phyloP scores from a whole-genome alignment of 1,140 invertebrate genomes.

The Neuroterus valhalla region DNA sequence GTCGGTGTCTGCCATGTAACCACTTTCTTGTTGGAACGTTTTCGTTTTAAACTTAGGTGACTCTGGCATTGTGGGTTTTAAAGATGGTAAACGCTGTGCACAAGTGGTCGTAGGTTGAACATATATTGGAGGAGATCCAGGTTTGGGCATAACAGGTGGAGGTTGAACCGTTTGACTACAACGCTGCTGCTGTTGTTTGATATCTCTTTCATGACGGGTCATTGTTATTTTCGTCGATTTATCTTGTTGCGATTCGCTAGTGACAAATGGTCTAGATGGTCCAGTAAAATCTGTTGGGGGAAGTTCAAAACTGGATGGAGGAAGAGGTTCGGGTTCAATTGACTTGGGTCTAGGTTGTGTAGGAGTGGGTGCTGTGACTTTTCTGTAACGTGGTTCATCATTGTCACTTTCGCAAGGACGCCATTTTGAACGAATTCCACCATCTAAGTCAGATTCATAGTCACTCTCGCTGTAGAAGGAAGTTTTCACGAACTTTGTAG shows the following conservation, averaged over 20 bases:
- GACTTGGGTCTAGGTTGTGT: constrained; percentile 73
- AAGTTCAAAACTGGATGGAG: constrained; percentile 78
- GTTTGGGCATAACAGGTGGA: constrained; percentile 67
- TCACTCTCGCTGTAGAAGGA: constrained; percentile 79
- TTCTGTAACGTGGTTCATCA: constrained; percentile 78
- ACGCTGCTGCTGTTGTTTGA: constrained; percentile 63
- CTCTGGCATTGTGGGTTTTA: constrained; percentile 72
- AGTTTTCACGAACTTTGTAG: constrained; percentile 79
- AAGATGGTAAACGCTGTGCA: constrained; percentile 39
- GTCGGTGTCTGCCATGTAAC: constrained; percentile 85
- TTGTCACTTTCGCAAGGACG: constrained; percentile 81
- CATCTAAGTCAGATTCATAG: constrained; percentile 83
- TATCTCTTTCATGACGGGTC: constrained; percentile 60
- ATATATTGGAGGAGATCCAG: constrained; percentile 76
- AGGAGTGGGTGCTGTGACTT: constrained; percentile 75
- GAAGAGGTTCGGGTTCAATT: constrained; percentile 76
- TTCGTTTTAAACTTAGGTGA: constrained; percentile 77
- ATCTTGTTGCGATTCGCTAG: constrained; percentile 57
- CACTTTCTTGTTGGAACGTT: constrained; percentile 77
- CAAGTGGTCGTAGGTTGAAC: constrained; percentile 65
- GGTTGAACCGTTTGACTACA: constrained; percentile 53
- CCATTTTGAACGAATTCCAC: constrained; percentile 75
- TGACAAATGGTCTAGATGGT: constrained; percentile 72
- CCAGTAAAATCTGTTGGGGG: constrained; percentile 73
- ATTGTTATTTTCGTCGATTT: constrained; percentile 60